A percentile compares a stretch with the other conserved stretches of the same genome.
Evolutionary conservation across 2,113 vertebrate species (phyloP).

Genomic region (Sinocyclocheilus anophthalmus): DNA sequence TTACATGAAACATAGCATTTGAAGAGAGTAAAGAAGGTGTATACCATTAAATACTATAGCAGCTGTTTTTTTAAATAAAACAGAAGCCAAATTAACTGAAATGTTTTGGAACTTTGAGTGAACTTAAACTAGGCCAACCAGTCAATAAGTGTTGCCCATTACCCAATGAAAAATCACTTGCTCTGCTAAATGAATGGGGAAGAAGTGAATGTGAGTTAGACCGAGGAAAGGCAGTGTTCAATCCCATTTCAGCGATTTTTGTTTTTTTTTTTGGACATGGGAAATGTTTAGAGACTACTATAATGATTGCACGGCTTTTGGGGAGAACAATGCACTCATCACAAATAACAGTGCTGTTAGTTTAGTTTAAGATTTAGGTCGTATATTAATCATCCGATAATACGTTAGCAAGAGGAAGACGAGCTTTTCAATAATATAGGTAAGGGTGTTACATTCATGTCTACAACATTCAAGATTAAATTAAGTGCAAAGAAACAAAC

Average conservation of each 20-base stretch:
- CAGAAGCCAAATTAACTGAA: too few species aligned
- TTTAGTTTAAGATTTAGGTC: too few species aligned
- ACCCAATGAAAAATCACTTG: neutral
- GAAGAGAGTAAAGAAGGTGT: neutral
- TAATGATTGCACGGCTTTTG: neutral
- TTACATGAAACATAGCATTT: neutral
- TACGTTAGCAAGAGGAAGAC: neutral
- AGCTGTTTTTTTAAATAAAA: too few species aligned
- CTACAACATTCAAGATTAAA: neutral
- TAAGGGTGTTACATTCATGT: neutral
- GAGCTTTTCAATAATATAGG: neutral
- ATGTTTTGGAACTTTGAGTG: neutral
- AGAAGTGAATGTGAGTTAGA: neutral
- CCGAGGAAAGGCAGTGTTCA: too few species aligned
- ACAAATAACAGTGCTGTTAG: neutral
- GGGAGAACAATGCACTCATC: neutral
- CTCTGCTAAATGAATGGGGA: conserved; percentile 2
- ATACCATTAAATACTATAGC: too few species aligned
- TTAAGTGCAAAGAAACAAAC: neutral
- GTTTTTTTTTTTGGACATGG: too few species aligned
- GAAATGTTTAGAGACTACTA: conserved; percentile 6
- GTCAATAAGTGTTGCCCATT: conserved; percentile 5
- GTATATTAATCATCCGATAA: neutral
- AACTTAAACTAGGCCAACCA: conserved; percentile 9
- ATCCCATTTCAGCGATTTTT: neutral